Base-by-base conservation (phyloP, 1,140 invertebrate genomes). In the Melipona quadrifasciata region DNA sequence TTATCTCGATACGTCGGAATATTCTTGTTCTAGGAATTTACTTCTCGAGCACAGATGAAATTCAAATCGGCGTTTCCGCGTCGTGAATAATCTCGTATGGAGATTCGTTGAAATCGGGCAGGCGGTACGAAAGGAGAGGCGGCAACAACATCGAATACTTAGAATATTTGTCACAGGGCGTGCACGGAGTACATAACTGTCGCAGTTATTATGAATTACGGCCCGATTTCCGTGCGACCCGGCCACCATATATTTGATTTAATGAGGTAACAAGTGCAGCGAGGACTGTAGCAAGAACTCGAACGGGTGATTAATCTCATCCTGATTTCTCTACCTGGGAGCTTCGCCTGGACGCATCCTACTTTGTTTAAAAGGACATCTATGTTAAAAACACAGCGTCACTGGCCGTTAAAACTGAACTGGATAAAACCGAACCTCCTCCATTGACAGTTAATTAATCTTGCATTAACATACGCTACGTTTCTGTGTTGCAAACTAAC, bases 191-290 rank as follows among this genome's bases (percentile, higher is more conserved):
- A 65, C 58, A 72, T 64, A 82, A 75, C 57, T 27, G 58, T 57
- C 39, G 51, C 67, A 71, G 65, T 78, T 78, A 58, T 78, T 83
- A 83, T 83, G 81, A 83, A 83, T 83, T 78, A 70, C 81, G 39
- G 19, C 21, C 34, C 74, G 27, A 34, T 76, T 55, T 78, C 65
- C 24, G 16, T 12, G 27, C n/a, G 55, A n/a, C 51, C 55, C 24
- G 55, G 34, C 58, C 39, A 70, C 67, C 74, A 78, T 84, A 84
- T 84, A 79, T 84, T 84, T 78, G 82, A 84, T 79, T 84, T 79
- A 79, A 84, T 64, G 82, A 71, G 75, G 82, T 79, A 79, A 72
- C 82, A 79, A 84, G 67, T 84, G 75, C 67, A 78, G 19, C 75
- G 55, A 58, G 74, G 71, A 16, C 57, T 78, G 31, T 78, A 70